Evolutionary conservation across 2,113 vertebrate genomes (phyloP).

Genomic region (Xiphophorus maculatus): DNA sequence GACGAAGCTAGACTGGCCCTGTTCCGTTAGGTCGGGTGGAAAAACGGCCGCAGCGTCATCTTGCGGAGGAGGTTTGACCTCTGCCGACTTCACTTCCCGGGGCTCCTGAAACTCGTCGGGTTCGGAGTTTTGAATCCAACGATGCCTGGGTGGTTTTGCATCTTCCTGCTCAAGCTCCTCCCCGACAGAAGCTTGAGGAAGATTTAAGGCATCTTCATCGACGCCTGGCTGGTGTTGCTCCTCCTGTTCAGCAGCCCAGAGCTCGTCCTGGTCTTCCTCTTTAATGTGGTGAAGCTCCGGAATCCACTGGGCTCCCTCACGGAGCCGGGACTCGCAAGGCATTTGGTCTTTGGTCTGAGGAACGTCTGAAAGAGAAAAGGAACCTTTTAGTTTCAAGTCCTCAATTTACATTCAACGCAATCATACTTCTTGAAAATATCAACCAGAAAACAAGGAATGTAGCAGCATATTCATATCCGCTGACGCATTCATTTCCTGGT

Average conservation of each 20-base stretch:
- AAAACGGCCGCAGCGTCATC: conserved; percentile 9
- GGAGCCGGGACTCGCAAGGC: neutral
- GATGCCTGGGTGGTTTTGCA: conserved; percentile 5
- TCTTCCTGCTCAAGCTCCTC: conserved; percentile 21
- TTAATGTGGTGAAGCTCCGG: conserved; percentile 49
- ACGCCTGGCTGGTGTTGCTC: conserved; percentile 1
- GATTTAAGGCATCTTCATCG: neutral
- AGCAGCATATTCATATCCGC: neutral
- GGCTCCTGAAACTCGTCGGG: conserved; percentile 13
- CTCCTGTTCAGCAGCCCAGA: conserved; percentile 32
- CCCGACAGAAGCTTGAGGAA: conserved; percentile 23
- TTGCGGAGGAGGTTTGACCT: conserved; percentile 7
- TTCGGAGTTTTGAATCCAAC: conserved; percentile 26
- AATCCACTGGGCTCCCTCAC: neutral
- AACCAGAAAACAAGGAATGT: neutral
- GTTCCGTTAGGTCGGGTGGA: neutral
- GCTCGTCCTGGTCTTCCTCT: conserved; percentile 55
- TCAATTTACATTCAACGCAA: neutral
- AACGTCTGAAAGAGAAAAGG: conserved; percentile 22
- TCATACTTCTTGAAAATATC: neutral
- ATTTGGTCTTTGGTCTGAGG: conserved; percentile 40
- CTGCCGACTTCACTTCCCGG: neutral
- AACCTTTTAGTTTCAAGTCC: neutral
- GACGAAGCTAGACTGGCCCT: neutral
- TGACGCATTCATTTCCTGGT: neutral